Evolutionary conservation across 2,113 vertebrate genomes (phyloP).

Genomic region (Emydocephalus ijimae): DNA sequence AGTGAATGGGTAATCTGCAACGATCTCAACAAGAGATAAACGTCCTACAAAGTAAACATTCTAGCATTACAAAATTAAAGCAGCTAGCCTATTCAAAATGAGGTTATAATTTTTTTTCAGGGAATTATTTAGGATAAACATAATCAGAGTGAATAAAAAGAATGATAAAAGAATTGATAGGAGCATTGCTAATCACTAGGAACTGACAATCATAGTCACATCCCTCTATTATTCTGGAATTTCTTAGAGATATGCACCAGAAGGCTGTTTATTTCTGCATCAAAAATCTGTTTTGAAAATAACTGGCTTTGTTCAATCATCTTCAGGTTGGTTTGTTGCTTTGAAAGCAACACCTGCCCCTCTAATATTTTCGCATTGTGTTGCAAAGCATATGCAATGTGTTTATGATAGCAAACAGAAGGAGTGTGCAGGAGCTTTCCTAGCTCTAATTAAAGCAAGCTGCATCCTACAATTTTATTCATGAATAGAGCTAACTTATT

Average conservation of each 20-base stretch:
- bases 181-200: neutral
- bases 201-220: neutral
- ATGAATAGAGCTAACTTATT: conserved; percentile 58
- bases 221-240: neutral
- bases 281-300: conserved; percentile 39
- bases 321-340: conserved; percentile 49
- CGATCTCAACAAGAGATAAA: neutral
- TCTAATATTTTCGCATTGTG: conserved; percentile 37
- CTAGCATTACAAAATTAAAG: neutral
- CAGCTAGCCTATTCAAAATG: conserved; percentile 9
- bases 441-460: conserved; percentile 62
- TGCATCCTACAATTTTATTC: conserved; percentile 59
- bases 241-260: neutral
- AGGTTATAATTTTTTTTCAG: neutral
- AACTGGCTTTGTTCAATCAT: conserved; percentile 44
- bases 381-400: conserved; percentile 50
- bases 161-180: neutral
- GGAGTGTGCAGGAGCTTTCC: conserved; percentile 53
- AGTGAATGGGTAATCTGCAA: neutral
- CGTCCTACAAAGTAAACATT: neutral
- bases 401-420: conserved; percentile 63
- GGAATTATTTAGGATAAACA: neutral
- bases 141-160: conserved; percentile 6
- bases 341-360: conserved; percentile 53
- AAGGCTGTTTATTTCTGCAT: conserved; percentile 1